Evolutionary conservation across 2,888 invertebrate genomes (phyloP).

Genomic region (Escarpia spicata): DNA sequence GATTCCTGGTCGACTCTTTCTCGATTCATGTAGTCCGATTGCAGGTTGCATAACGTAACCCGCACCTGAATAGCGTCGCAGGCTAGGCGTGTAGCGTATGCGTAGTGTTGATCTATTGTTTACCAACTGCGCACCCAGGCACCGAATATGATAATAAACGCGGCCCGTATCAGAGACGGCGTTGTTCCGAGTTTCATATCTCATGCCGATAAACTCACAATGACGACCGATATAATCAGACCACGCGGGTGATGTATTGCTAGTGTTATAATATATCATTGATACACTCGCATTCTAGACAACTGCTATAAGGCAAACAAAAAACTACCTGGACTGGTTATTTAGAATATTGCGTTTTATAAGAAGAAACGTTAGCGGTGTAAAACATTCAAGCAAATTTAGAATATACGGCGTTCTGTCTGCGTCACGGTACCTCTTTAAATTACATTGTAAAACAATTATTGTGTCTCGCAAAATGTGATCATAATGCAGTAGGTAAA

Average conservation of each 20-base stretch:
- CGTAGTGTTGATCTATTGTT: not conserved
- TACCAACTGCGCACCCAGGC: not conserved
- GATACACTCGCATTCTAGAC: not conserved
- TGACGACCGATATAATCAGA: not conserved
- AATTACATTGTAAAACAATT: not conserved
- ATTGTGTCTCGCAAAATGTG: not conserved
- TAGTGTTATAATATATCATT: not conserved
- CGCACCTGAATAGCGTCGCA: not conserved
- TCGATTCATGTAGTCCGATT: not conserved
- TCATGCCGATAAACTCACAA: not conserved
- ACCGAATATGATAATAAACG: constrained; percentile 11
- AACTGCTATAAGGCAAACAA: not conserved
- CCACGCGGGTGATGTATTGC: not conserved
- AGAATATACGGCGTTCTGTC: not conserved
- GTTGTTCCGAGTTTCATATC: not conserved
- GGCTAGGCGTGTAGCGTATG: not conserved
- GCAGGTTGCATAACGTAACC: not conserved
- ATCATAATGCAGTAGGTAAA: not conserved
- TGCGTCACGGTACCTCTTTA: not conserved
- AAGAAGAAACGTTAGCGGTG: not conserved
- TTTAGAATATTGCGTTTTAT: not conserved
- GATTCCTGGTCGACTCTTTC: not conserved
- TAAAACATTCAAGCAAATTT: not conserved
- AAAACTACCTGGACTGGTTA: not conserved
- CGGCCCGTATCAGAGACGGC: not conserved